A percentile compares a stretch with the other conserved stretches of the same genome.
These are phyloP conservation scores for Metallyticus violacea DNA, from an alignment of 2,888 invertebrate genomes.

Conservation along the genomic window DNA sequence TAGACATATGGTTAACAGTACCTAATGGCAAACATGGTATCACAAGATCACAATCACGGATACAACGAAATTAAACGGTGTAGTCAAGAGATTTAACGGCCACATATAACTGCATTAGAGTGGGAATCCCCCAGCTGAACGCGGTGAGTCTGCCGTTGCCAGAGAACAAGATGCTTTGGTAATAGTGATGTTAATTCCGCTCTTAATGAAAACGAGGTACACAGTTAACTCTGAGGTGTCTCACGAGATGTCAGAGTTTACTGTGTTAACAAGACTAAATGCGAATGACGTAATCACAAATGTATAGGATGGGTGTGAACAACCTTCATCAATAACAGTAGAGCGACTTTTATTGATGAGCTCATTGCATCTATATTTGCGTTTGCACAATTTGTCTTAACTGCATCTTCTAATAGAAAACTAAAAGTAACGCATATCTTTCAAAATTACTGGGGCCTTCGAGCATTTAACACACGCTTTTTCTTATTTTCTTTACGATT, in stretches of 20 bases:
- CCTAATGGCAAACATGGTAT: neutral
- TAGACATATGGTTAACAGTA: no score
- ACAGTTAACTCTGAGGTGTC: neutral
- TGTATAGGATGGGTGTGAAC: neutral
- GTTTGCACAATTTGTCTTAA: no score
- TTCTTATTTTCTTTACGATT: no score
- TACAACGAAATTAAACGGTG: neutral
- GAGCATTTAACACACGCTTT: no score
- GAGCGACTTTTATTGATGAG: neutral
- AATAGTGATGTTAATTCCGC: neutral
- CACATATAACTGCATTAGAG: neutral
- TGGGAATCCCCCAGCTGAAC: neutral
- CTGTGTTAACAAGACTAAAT: neutral
- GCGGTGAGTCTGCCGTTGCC: neutral
- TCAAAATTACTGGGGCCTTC: no score
- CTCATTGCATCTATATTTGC: no score
- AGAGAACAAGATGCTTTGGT: neutral
- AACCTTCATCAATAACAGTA: neutral
- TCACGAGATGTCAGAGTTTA: neutral
- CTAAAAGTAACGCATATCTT: no score
- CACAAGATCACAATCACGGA: neutral
- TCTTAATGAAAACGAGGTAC: neutral
- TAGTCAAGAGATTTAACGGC: neutral
- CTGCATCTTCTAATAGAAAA: no score
- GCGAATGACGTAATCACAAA: neutral